Evolutionary conservation across 2,888 invertebrate species (phyloP), one percentile per base, ranked within the genome.

Genomic region (Ormyrus thymus): DNA sequence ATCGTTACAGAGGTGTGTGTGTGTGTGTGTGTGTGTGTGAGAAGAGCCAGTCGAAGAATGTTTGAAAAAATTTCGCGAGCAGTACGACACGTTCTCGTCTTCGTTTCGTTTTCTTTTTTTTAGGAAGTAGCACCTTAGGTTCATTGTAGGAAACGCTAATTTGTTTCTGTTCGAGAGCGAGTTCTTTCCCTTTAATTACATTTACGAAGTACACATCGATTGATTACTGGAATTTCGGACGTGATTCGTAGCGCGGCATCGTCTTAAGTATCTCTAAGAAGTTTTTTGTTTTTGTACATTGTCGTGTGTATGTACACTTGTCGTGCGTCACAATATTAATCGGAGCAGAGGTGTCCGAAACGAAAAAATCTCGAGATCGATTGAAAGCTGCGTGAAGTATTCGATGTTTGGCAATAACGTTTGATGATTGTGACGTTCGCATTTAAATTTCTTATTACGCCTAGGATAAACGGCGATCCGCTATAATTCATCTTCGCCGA

Each of bases 401-500:
- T 68, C 59, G 61, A 58, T 62, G 64, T 74, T 78, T 75, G 71
- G 71, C 65, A 80, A 29, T 72, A 68, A 29, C 29, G 29, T 64
- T 70, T 51, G 71, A 80, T 81, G 78, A 83, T 81, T 81, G 79
- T 80, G 76, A 78, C 65, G 51, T 81, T 80, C 76, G 78, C 77
- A n/a, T 71, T 59, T 13, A 15, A 51, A 53, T 43, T n/a, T 53
- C 51, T 29, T 1, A n/a, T 43, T 66, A 29, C 53, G 15, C 43
- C 43, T 66, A 50, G 11, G 50, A 51, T 65, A 65, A 51, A 66
- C 66, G 43, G 53, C 43, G 66, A 66, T 5, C 51, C 53, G n/a
- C 45, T 45, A 53, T 53, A 4, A 43, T 29, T 53, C 29, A 29
- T 53, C 9, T 66, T 6, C 11, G 29, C 66, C 53, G 43, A 43